Percentiles rank a stretch among this genome's conserved stretches.
phyloP scores from a whole-genome alignment of 1,140 invertebrate species.

The Bombus balteatus region DNA sequence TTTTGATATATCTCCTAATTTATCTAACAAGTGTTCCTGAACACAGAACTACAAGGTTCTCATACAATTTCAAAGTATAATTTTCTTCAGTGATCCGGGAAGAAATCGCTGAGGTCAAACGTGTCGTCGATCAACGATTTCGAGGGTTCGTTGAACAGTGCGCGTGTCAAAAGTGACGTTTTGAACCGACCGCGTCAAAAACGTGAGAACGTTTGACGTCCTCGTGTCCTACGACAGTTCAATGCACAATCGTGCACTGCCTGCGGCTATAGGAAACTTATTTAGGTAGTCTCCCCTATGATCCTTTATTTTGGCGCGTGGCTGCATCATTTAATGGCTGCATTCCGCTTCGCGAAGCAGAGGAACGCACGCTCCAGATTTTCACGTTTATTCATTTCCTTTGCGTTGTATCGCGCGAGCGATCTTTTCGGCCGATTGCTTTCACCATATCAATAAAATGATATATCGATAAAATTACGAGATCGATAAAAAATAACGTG shows the following conservation, averaged over 20 bases:
- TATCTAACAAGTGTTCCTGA: no score
- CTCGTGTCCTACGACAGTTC: constrained; percentile 52
- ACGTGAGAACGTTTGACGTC: constrained; percentile 70
- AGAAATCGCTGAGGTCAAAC: no score
- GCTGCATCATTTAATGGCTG: constrained; percentile 65
- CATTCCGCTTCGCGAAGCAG: constrained; percentile 63
- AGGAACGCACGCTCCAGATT: constrained; percentile 57
- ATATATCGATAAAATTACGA: no score
- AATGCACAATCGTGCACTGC: constrained; percentile 73
- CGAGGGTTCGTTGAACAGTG: not conserved
- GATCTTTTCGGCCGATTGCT: constrained; percentile 32
- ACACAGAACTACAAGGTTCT: not conserved
- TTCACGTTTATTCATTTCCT: constrained; percentile 47
- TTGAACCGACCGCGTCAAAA: constrained; percentile 39
- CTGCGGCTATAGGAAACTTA: constrained; percentile 74
- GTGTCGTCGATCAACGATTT: not conserved
- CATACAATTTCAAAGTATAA: not conserved
- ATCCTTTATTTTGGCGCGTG: constrained; percentile 69
- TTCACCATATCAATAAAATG: not conserved
- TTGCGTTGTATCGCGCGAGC: constrained; percentile 5
- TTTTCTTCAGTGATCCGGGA: not conserved
- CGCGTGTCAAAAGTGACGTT: constrained; percentile 19
- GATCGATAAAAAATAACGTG: no score
- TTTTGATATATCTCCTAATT: no score
- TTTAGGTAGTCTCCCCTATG: constrained; percentile 58